Evolutionary conservation across 2,888 invertebrate species (phyloP), one percentile per base, ranked within the genome.

Genomic region (Colostygia pectinataria): DNA sequence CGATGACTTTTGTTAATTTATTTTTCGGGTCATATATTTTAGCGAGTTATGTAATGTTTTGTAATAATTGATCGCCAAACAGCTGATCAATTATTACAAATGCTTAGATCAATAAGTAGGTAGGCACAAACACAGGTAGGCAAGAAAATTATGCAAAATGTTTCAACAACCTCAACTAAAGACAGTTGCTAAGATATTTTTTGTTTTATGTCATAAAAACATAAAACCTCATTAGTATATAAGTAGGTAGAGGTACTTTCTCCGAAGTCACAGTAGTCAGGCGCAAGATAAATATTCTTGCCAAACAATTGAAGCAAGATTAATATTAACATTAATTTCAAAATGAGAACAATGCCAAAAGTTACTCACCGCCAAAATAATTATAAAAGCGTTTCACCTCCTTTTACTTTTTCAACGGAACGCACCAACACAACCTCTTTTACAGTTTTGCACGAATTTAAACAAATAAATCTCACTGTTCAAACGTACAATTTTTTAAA

Each of bases 381-480:
- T 62, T 70, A 67, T 61, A 71, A 64, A 71, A 76, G 56, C 63
- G 76, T 77, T 74, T 79, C 83, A 82, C 83, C 78, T 79, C 82
- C 82, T 83, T 83, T 83, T 83, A 80, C 80, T 83, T 83, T 82
- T 66, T 56, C 63, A 67, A 59, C 12, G 28, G 28, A 51, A 51
- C 41, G 39, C 56, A 56, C 56, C 40, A 48, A 36, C 53, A 56
- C 53, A 43, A 48, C 24, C 27, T 20, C n/a, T 31, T 33, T 36
- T 32, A 18, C 9, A 37, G 57, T 61, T 66, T 64, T 61, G 68
- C 68, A 74, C 65, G 60, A 63, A 55, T 61, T 48, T 47, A 31
- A 55, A 57, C n/a, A 50, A 33, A 44, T 53, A 46, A 29, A 53
- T 37, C 45, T 24, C 59, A 65, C 57, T 50, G 8, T n/a, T 37